These are phyloP conservation scores for Sanderia malayensis DNA, from an alignment of 30 jellyfish, hydroid and myxozoan species.

Conservation along the genomic window DNA sequence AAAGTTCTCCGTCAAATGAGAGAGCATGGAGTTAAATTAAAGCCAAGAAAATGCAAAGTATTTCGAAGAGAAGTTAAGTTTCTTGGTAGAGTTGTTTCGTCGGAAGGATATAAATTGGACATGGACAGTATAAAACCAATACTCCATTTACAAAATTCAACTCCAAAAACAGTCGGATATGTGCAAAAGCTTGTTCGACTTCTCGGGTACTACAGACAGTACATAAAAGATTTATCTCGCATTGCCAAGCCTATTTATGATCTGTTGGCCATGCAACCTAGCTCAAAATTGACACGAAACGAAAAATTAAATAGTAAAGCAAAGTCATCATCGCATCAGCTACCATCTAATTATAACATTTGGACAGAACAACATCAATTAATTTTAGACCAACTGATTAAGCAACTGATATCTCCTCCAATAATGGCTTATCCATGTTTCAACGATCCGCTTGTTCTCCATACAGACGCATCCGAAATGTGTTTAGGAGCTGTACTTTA, in stretches of 20 bases:
- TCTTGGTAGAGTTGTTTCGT: slow-evolving; percentile 12
- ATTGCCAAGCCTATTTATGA: slow-evolving; percentile 41
- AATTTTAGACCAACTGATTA: slow-evolving; percentile 8
- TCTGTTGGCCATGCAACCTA: neutral
- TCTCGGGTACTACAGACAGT: slow-evolving; percentile 25
- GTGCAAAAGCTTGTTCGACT: slow-evolving; percentile 7
- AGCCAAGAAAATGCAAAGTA: neutral
- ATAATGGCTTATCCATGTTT: slow-evolving; percentile 45
- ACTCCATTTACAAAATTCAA: slow-evolving; percentile 8
- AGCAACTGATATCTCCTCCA: slow-evolving; percentile 23
- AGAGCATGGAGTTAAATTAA: neutral
- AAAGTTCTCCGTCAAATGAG: too few relatives aligned
- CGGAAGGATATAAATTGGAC: slow-evolving; percentile 15
- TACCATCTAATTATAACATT: too few relatives aligned
- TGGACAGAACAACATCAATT: slow-evolving; percentile 23
- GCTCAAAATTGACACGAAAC: too few relatives aligned
- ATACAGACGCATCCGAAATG: slow-evolving; percentile 42
- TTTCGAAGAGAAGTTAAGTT: slow-evolving; percentile 2
- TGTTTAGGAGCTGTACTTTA: slow-evolving; percentile 56
- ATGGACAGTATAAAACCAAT: slow-evolving; percentile 11
- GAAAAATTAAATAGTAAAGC: too few relatives aligned
- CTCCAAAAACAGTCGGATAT: slow-evolving; percentile 16
- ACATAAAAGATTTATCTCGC: neutral
- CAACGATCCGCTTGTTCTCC: slow-evolving; percentile 14
- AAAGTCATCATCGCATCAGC: neutral